Base-by-base conservation (phyloP, 64 coral and sea anemone species). In the Orbicella faveolata region DNA sequence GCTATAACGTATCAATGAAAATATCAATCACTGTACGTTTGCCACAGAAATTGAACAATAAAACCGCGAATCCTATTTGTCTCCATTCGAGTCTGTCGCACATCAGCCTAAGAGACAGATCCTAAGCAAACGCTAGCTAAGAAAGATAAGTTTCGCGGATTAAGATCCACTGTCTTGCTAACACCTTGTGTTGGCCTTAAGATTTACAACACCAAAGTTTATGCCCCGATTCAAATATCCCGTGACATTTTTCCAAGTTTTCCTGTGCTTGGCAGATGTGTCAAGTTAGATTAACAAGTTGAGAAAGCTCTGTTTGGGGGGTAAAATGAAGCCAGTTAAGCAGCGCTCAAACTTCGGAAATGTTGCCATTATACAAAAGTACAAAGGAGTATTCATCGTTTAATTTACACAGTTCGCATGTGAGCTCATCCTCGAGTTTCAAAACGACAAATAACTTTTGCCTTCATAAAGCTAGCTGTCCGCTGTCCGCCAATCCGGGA, bases 61-160 rank as follows among this genome's bases (percentile, higher is more conserved):
- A 83, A 88, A 36, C 34, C 77, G 36, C 86, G 74, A 67, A 95
- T 89, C 86, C 82, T 84, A 95, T 92, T 89, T 92, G 85, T 88
- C 87, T 35, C 74, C 8, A 20, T 87, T 84, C 76, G 73, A 63
- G 77, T 83, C 23, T 35, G 55, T 54, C 52, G 35, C 51, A 78
- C 78, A 78, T 69, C 52, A 76, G 87, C 61, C 33, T 53, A 83
- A 53, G 89, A 81, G 79, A 83, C 92, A 89, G 85, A 83, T 84
- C 74, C 84, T 89, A 94, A 33, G 89, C 68, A 44, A 83, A 83
- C 19, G 82, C 82, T 41, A 76, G 81, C 34, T 89, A 61, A 93
- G 69, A 39, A 83, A 84, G 57, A 76, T 81, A 83, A 77, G 80
- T 75, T 83, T 88, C 64, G 35, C n/a, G 79, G 92, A 94, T 94